These are phyloP conservation scores for Dicrurus megarhynchus DNA, from an alignment of 2,113 vertebrate genomes.

Conservation along the genomic window DNA sequence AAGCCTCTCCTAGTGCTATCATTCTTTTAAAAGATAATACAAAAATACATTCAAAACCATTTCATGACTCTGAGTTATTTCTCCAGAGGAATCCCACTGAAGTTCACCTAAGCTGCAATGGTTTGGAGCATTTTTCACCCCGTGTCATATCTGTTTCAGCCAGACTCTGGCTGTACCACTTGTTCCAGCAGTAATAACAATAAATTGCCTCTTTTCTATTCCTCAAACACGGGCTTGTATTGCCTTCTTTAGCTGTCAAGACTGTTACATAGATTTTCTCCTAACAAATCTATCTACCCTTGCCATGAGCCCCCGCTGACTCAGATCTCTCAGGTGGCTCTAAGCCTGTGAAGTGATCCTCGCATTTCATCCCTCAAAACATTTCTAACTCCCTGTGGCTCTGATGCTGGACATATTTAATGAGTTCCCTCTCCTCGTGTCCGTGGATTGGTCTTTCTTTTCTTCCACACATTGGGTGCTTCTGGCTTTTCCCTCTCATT, in stretches of 20 bases:
- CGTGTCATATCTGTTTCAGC: not conserved
- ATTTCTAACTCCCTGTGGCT: not conserved
- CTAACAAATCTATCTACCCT: not conserved
- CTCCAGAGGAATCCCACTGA: not conserved
- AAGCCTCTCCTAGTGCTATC: not conserved
- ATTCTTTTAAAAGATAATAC: not conserved
- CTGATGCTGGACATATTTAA: not conserved
- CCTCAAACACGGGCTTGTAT: not conserved
- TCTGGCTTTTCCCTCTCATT: not conserved
- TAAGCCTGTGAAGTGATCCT: not conserved
- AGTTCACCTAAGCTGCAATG: not conserved
- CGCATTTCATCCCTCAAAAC: not conserved
- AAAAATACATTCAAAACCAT: not conserved
- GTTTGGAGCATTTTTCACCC: not conserved
- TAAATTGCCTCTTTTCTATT: not conserved
- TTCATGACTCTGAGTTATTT: not conserved
- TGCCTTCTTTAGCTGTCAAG: not conserved
- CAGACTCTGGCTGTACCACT: not conserved
- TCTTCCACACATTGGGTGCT: not conserved
- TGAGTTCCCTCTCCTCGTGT: not conserved
- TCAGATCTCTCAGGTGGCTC: not conserved
- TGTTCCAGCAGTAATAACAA: slow-evolving; percentile 19
- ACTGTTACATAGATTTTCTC: not conserved
- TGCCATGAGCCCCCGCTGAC: not conserved
- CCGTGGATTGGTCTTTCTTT: not conserved